phyloP scores from a whole-genome alignment of 2,113 vertebrate species.

The Hepsetus odoe region DNA sequence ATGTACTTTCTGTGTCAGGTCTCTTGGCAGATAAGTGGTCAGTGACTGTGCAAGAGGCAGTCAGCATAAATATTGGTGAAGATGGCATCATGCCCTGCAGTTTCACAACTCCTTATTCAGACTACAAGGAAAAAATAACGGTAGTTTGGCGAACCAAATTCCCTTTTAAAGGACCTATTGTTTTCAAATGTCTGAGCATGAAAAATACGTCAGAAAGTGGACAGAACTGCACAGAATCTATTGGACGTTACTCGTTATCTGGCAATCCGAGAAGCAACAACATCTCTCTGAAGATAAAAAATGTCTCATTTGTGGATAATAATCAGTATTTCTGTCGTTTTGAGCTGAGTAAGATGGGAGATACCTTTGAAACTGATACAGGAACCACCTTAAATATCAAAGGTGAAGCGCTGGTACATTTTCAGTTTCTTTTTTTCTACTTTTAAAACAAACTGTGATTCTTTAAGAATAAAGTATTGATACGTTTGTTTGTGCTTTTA shows the following conservation, averaged over 20 bases:
- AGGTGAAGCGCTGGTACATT: too few species aligned
- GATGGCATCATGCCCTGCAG: not conserved
- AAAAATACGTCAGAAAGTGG: not conserved
- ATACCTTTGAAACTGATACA: not conserved
- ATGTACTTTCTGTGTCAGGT: not conserved
- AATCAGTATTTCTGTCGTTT: constrained; percentile 14
- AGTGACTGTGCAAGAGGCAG: not conserved
- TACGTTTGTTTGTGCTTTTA: not conserved
- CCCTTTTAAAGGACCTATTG: not conserved
- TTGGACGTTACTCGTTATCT: constrained; percentile 6
- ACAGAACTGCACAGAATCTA: constrained; percentile 16
- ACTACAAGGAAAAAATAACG: not conserved
- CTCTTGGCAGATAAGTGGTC: not conserved
- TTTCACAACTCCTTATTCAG: not conserved
- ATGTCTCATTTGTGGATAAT: not conserved
- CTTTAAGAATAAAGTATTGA: too few species aligned
- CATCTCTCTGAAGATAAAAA: constrained; percentile 5
- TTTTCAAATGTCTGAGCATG: constrained; percentile 14
- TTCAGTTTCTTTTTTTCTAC: too few species aligned
- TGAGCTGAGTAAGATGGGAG: not conserved
- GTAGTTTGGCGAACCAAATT: constrained; percentile 6
- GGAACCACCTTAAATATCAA: not conserved
- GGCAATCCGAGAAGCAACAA: constrained; percentile 1
- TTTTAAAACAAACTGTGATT: too few species aligned
- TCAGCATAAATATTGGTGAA: not conserved